phyloP scores from a whole-genome alignment of 2,888 invertebrate species.

The Hirtodrosophila histrioides region DNA sequence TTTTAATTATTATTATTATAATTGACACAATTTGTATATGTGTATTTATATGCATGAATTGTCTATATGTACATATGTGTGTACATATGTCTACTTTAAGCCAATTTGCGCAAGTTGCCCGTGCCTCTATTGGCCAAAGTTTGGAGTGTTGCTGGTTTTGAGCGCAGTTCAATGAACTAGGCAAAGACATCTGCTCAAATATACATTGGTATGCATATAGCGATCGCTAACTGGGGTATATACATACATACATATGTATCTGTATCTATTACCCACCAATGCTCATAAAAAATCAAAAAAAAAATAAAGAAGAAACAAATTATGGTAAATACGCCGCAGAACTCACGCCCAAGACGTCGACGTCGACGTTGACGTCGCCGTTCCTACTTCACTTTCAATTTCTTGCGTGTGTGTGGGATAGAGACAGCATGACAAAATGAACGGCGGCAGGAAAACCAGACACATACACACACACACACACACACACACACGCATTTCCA shows the following conservation, averaged over 20 bases:
- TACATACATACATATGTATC: constrained; percentile 3
- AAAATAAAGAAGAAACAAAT: constrained; percentile 64
- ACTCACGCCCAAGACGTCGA: constrained; percentile 56
- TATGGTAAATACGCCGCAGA: constrained; percentile 64
- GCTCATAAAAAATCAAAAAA: constrained; percentile 50
- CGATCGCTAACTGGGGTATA: constrained; percentile 54
- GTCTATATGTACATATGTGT: neutral
- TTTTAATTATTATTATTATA: no score
- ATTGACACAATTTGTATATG: no score
- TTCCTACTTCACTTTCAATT: constrained; percentile 53
- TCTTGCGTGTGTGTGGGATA: constrained; percentile 27
- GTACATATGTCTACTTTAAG: constrained; percentile 1
- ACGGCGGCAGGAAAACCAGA: constrained; percentile 17
- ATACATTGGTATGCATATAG: constrained; percentile 23
- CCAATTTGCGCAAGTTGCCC: neutral
- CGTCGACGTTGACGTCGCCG: constrained; percentile 4
- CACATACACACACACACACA: constrained; percentile 15
- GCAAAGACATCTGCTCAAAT: constrained; percentile 66
- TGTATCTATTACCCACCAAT: constrained; percentile 36
- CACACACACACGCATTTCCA: constrained; percentile 49
- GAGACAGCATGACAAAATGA: constrained; percentile 30
- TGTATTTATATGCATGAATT: neutral
- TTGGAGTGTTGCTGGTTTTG: constrained; percentile 19
- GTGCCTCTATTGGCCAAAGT: constrained; percentile 8
- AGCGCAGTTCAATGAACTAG: constrained; percentile 58